Evolutionary conservation across 2,797 vertebrate genomes (phyloP).

Genomic region (Sarcoramphus papa): DNA sequence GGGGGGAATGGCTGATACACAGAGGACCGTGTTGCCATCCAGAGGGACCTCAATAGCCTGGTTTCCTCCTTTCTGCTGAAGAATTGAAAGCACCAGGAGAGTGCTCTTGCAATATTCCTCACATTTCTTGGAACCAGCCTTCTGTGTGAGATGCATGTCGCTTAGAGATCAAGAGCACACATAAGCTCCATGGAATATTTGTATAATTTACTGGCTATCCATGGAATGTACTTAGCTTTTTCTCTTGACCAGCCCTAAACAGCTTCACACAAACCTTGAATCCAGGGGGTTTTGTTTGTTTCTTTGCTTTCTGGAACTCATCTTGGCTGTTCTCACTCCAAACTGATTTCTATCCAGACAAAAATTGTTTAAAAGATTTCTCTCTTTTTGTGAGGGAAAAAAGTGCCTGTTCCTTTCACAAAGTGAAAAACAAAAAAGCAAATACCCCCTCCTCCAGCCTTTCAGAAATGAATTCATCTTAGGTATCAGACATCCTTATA

Average conservation of each 20-base stretch:
- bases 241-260: not conserved
- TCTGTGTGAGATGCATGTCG: not conserved
- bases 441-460: not conserved
- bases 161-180: not conserved
- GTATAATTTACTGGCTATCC: not conserved
- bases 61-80: not conserved
- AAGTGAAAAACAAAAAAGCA: not conserved
- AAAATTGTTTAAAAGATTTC: not conserved
- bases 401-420: not conserved
- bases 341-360: not conserved
- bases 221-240: not conserved
- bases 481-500: not conserved
- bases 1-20: not conserved
- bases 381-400: not conserved
- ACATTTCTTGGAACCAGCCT: not conserved
- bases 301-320: not conserved
- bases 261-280: not conserved
- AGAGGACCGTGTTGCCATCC: not conserved
- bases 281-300: accelerated
- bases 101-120: not conserved
- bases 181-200: not conserved
- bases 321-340: not conserved
- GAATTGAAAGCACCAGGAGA: not conserved
- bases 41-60: not conserved
- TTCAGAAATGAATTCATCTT: not conserved